A percentile compares a stretch with the other conserved stretches of the same genome.
Conservation (phyloP, 1,140 invertebrate genomes). For the Thaumetopoea pityocampa region DNA sequence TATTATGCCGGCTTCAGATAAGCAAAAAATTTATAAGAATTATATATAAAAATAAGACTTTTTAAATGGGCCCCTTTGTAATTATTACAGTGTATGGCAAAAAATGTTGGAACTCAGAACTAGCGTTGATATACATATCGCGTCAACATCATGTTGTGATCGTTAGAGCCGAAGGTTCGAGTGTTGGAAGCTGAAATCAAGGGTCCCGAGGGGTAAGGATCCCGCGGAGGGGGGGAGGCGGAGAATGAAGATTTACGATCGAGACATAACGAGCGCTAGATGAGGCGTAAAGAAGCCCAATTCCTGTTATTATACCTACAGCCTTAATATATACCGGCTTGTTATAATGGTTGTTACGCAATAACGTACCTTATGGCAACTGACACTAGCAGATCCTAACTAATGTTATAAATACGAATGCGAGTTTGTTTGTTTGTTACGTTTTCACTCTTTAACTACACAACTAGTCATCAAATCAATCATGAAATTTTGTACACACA, state of each 20-base stretch:
- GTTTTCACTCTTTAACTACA: no score
- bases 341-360: no score
- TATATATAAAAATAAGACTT: no score
- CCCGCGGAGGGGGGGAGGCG: conserved; percentile 17
- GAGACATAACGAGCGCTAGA: conserved; percentile 67
- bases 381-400: no score
- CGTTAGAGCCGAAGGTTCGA: conserved; percentile 52
- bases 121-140: conserved; percentile 10
- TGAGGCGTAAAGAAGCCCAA: conserved; percentile 72
- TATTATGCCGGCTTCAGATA: no score
- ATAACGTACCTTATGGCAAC: background rate
- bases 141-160: conserved; percentile 38
- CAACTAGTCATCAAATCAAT: no score
- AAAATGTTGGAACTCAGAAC: background rate
- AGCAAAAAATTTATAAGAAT: no score
- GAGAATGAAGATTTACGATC: conserved; percentile 71
- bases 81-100: no score
- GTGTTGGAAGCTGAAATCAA: conserved; percentile 41
- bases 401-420: no score
- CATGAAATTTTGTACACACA: no score
- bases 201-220: conserved; percentile 17
- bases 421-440: no score
- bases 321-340: conserved; percentile 6
- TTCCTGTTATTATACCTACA: conserved; percentile 64
- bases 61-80: no score